A percentile compares a stretch with the other conserved stretches of the same genome.
phyloP scores from a whole-genome alignment of 2,113 vertebrate genomes.

The Stictonetta naevosa region DNA sequence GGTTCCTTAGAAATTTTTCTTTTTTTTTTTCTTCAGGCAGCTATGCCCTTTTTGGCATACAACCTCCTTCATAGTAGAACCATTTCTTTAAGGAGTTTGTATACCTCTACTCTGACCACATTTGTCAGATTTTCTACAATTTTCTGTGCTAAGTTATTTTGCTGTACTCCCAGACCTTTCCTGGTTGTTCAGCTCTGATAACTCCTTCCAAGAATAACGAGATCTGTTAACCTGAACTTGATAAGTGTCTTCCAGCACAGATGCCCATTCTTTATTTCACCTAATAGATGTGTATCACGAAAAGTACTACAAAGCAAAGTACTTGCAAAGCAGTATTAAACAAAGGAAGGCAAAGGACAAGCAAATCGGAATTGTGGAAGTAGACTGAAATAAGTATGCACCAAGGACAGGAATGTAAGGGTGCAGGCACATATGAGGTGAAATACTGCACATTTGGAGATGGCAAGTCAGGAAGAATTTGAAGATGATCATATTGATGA shows the following conservation, averaged over 20 bases:
- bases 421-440: background rate
- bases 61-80: background rate
- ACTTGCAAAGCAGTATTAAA: background rate
- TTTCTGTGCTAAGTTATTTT: background rate
- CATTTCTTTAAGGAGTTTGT: background rate
- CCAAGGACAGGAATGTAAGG: background rate
- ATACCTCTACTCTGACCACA: background rate
- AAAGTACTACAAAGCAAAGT: background rate
- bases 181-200: background rate
- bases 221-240: background rate
- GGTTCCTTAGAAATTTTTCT: background rate
- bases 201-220: background rate
- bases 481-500: background rate
- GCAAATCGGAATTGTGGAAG: background rate
- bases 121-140: background rate
- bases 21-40: background rate
- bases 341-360: background rate
- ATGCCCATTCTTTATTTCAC: background rate
- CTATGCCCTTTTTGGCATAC: background rate
- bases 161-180: background rate
- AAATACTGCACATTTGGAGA: background rate
- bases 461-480: background rate
- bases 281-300: background rate
- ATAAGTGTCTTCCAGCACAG: background rate
- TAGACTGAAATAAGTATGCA: background rate